Evolutionary conservation across 2,113 vertebrate species (phyloP).

Genomic region (Uria aalge): DNA sequence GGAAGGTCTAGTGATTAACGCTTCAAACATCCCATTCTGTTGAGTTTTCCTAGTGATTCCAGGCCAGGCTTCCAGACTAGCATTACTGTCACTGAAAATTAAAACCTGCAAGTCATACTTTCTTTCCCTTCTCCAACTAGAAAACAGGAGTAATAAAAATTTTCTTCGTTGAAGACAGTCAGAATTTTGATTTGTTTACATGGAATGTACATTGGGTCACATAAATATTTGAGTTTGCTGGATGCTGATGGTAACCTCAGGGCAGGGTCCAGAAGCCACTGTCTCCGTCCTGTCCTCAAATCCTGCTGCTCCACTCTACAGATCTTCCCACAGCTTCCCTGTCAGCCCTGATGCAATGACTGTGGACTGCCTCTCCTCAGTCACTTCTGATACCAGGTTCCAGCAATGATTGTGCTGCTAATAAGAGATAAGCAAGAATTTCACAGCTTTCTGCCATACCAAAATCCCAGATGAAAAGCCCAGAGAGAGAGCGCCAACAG

Average conservation of each 20-base stretch:
- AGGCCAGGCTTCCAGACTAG: neutral
- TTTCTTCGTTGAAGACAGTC: neutral
- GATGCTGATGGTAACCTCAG: neutral
- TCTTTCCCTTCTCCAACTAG: neutral
- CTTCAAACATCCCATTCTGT: neutral
- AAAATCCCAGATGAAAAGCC: neutral
- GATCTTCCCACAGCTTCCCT: neutral
- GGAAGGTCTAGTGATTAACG: neutral
- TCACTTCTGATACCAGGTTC: neutral
- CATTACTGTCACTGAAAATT: neutral
- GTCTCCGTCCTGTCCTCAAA: neutral
- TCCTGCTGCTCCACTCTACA: neutral
- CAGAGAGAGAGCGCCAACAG: neutral
- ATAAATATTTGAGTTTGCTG: neutral
- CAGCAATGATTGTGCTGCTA: neutral
- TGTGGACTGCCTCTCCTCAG: neutral
- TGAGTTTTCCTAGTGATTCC: neutral
- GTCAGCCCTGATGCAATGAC: neutral
- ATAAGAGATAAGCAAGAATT: neutral
- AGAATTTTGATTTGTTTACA: neutral
- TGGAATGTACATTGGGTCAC: neutral
- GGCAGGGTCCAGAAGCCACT: neutral
- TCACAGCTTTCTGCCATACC: neutral
- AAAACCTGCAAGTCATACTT: neutral
- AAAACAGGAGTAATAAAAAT: neutral